A percentile compares a stretch with the other conserved stretches of the same genome.
phyloP scores from a whole-genome alignment of 2,113 vertebrate genomes.

The Illadopsis cleaveri region DNA sequence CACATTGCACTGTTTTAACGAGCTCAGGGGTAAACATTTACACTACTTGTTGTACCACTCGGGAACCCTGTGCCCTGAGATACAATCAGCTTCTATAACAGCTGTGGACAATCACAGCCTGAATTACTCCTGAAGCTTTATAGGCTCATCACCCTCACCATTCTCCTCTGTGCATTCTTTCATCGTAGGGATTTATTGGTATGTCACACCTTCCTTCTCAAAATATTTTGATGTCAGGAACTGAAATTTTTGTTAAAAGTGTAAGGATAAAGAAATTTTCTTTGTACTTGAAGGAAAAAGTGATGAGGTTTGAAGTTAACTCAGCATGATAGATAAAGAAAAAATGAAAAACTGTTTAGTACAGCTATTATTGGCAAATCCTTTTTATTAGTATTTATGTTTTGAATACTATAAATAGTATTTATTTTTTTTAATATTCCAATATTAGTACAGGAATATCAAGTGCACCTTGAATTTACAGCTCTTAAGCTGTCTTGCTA shows the following conservation, averaged over 20 bases:
- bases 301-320: neutral
- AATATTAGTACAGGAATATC: neutral
- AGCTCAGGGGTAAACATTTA: neutral
- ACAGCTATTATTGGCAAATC: neutral
- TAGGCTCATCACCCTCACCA: rapidly evolving
- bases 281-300: neutral
- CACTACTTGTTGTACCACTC: too few species aligned
- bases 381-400: neutral
- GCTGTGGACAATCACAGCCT: neutral
- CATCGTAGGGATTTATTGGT: neutral
- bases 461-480: neutral
- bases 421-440: neutral
- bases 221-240: neutral
- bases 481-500: neutral
- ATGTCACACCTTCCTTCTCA: neutral
- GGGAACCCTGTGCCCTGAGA: rapidly evolving
- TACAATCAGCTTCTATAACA: neutral
- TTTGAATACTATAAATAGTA: neutral
- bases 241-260: neutral
- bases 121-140: rapidly evolving
- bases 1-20: neutral
- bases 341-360: neutral
- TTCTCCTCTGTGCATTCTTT: neutral
- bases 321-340: neutral
- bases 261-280: neutral